Evolutionary conservation across 2,797 vertebrate genomes (phyloP).

Genomic region (Podarcis siculus): DNA sequence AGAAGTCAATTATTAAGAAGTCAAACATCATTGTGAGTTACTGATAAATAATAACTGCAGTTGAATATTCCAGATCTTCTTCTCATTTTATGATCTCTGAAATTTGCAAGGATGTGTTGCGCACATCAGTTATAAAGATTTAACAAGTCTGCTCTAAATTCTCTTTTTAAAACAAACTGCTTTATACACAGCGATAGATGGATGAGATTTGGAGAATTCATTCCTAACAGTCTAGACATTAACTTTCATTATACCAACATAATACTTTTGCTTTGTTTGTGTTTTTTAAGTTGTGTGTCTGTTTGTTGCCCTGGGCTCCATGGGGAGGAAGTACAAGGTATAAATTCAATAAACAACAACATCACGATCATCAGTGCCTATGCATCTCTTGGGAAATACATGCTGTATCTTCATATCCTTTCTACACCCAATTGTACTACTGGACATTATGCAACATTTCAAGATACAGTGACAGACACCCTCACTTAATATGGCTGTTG

Average conservation of each 20-base stretch:
- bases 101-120: constrained; percentile 28
- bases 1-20: constrained; percentile 57
- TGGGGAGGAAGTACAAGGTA: too few species aligned
- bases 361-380: not conserved
- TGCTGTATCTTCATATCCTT: not conserved
- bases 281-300: too few species aligned
- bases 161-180: not conserved
- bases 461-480: not conserved
- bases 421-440: not conserved
- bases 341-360: too few species aligned
- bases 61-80: constrained; percentile 52
- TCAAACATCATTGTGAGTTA: constrained; percentile 49
- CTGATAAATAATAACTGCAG: constrained; percentile 52
- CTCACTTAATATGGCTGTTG: too few species aligned
- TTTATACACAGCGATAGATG: not conserved
- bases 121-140: not conserved
- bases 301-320: too few species aligned
- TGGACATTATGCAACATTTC: not conserved
- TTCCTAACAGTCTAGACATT: not conserved
- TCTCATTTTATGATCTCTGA: constrained; percentile 55
- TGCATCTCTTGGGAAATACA: not conserved
- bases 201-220: not conserved
- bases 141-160: not conserved
- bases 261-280: not conserved
- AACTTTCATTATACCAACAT: not conserved